phyloP scores from a whole-genome alignment of 1,140 invertebrate genomes.

The Phortica variegata region DNA sequence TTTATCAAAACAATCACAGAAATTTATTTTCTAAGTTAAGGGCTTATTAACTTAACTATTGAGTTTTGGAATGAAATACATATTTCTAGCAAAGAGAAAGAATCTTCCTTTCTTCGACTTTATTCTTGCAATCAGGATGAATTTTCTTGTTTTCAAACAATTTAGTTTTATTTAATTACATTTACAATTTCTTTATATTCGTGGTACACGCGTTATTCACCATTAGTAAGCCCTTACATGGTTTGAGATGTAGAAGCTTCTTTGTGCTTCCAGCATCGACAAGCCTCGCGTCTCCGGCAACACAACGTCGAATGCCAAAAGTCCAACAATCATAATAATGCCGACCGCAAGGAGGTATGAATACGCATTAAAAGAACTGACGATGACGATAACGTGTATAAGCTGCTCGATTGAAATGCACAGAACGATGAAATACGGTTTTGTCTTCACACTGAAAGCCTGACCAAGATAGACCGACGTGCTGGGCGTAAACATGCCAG shows the following conservation, averaged over 20 bases:
- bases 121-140: too few relatives aligned
- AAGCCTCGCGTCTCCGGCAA: conserved; percentile 9
- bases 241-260: neutral
- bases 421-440: conserved; percentile 5
- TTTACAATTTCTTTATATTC: too few relatives aligned
- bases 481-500: conserved; percentile 7
- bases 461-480: conserved; percentile 7
- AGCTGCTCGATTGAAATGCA: conserved; percentile 4
- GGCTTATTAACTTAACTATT: too few relatives aligned
- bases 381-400: conserved; percentile 11
- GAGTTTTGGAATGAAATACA: too few relatives aligned
- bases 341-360: neutral
- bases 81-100: too few relatives aligned
- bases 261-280: conserved; percentile 8
- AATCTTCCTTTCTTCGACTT: too few relatives aligned
- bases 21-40: too few relatives aligned
- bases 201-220: too few relatives aligned
- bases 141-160: too few relatives aligned
- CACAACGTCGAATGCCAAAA: neutral
- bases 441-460: conserved; percentile 6
- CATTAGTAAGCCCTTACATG: too few relatives aligned
- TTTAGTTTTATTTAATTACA: too few relatives aligned
- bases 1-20: too few relatives aligned
- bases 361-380: neutral
- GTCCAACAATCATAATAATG: conserved; percentile 3